Conservation (phyloP, 2,888 invertebrate genomes). For the Ceraclea dissimilis region DNA sequence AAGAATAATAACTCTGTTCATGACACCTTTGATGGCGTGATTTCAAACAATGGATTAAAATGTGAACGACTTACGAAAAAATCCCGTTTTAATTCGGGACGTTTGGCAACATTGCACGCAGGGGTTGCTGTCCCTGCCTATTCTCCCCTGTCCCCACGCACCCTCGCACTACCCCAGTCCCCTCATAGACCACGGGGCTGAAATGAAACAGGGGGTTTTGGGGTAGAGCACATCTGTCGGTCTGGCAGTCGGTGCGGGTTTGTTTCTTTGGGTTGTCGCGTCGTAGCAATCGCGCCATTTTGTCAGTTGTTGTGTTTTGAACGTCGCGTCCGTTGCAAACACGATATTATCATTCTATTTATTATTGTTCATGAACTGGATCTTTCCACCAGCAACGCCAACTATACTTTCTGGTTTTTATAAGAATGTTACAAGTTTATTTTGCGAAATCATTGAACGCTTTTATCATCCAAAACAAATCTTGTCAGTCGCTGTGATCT, state of each 20-base stretch:
- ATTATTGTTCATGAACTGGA: background rate
- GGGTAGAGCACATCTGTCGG: constrained; percentile 16
- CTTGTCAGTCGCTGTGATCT: background rate
- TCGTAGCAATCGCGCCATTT: constrained; percentile 2
- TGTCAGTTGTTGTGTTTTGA: background rate
- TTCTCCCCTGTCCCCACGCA: background rate
- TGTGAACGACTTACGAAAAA: background rate
- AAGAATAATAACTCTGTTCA: background rate
- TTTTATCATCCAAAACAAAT: background rate
- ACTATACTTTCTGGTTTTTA: background rate
- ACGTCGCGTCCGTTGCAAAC: background rate
- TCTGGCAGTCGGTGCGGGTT: constrained; percentile 10
- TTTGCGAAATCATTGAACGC: no score
- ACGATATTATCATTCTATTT: background rate
- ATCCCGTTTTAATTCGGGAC: background rate
- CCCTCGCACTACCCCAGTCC: background rate
- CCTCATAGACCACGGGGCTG: constrained; percentile 1
- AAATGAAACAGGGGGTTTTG: background rate
- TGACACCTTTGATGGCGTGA: background rate
- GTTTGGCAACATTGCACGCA: constrained; percentile 2
- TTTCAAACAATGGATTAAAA: background rate
- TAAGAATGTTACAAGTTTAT: background rate
- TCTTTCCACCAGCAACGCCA: background rate
- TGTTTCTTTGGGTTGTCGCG: constrained; percentile 7
- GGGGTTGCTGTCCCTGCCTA: background rate